These are phyloP conservation scores for Rhodophaea formosa DNA, from an alignment of 2,888 invertebrate species.

Conservation along the genomic window DNA sequence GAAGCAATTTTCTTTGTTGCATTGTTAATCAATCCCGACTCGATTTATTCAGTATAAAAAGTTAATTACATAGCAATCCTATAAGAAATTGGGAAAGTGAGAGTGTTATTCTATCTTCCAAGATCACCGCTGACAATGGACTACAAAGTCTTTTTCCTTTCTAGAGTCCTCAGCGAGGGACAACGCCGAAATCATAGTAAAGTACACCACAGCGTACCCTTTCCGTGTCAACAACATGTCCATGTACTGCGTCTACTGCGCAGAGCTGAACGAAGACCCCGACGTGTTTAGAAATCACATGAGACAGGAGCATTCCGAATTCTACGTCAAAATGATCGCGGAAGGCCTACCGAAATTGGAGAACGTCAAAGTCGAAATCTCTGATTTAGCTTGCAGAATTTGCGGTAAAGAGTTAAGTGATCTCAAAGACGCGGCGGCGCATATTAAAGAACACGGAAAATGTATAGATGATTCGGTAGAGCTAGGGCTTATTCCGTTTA, in stretches of 20 bases:
- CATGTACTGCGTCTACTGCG: slow-evolving; percentile 43
- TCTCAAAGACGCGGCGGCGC: slow-evolving; percentile 33
- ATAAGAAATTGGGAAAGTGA: too few relatives aligned
- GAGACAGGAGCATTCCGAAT: slow-evolving; percentile 37
- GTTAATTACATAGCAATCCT: too few relatives aligned
- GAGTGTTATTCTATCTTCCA: neutral
- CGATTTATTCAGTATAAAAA: too few relatives aligned
- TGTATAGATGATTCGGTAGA: slow-evolving; percentile 30
- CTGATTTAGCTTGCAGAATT: slow-evolving; percentile 37
- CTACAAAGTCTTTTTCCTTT: slow-evolving; percentile 29
- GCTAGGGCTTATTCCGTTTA: slow-evolving; percentile 41
- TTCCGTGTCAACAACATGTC: slow-evolving; percentile 32
- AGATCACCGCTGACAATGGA: neutral
- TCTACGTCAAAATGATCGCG: slow-evolving; percentile 36
- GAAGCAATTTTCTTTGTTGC: too few relatives aligned
- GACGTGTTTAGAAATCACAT: slow-evolving; percentile 39
- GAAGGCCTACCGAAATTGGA: slow-evolving; percentile 33
- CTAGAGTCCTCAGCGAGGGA: slow-evolving; percentile 33
- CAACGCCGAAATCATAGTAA: slow-evolving; percentile 36
- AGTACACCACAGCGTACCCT: slow-evolving; percentile 35
- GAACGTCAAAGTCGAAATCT: slow-evolving; percentile 40
- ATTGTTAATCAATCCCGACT: too few relatives aligned
- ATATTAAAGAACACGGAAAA: slow-evolving; percentile 36
- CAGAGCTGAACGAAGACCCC: slow-evolving; percentile 41
- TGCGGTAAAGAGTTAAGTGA: slow-evolving; percentile 29